Evolutionary conservation across 2,113 vertebrate genomes (phyloP).

Genomic region (Ceyx margarethae): DNA sequence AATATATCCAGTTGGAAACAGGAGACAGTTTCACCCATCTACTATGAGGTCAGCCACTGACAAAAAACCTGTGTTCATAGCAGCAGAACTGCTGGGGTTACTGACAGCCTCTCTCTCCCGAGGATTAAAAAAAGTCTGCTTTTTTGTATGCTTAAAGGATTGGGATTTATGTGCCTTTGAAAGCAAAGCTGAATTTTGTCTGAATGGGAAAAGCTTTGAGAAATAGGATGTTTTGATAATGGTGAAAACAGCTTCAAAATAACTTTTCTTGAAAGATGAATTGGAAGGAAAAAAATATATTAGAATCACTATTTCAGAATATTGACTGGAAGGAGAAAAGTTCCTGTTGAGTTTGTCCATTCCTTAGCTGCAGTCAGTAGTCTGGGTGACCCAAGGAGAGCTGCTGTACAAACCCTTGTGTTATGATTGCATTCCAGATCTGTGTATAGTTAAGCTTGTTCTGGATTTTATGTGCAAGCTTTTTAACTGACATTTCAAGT

Average conservation of each 20-base stretch:
- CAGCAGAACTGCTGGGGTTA: not conserved
- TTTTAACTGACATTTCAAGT: not conserved
- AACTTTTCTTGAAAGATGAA: not conserved
- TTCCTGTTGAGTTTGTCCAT: not conserved
- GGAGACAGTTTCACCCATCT: not conserved
- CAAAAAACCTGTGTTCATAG: not conserved
- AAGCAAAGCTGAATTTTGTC: not conserved
- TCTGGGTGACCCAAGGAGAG: not conserved
- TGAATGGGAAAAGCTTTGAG: not conserved
- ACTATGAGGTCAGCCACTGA: not conserved
- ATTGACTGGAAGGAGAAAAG: not conserved
- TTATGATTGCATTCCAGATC: not conserved
- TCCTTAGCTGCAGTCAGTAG: not conserved
- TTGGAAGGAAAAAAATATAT: not conserved
- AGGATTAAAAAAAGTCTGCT: not conserved
- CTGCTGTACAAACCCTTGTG: not conserved
- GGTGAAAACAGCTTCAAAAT: not conserved
- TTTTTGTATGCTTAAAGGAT: not conserved
- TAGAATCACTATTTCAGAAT: not conserved
- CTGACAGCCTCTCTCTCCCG: not conserved
- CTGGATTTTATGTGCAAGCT: not conserved
- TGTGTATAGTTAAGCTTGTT: not conserved
- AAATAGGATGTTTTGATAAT: not conserved
- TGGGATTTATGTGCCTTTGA: not conserved
- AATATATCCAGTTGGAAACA: not conserved